phyloP scores from a whole-genome alignment of 2,113 vertebrate species.

The Struthidea cinerea region DNA sequence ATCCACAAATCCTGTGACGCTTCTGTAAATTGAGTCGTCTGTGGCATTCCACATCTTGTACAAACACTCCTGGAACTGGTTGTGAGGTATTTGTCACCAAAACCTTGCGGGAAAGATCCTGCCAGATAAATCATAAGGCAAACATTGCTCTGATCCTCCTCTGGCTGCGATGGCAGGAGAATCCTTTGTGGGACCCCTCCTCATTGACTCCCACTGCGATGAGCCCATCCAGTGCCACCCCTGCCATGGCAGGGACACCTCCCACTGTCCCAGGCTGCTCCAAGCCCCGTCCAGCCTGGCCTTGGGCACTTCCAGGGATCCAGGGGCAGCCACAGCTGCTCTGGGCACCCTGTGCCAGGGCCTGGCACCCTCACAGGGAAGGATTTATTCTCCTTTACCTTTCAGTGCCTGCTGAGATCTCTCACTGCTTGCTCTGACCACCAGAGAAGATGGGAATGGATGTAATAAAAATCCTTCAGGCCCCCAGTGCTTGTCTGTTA shows the following conservation, averaged over 20 bases:
- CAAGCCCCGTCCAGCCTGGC: not conserved
- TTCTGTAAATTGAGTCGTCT: not conserved
- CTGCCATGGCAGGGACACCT: not conserved
- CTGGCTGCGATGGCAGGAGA: not conserved
- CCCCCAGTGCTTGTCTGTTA: not conserved
- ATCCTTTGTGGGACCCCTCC: not conserved
- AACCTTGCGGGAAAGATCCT: not conserved
- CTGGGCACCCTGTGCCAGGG: not conserved
- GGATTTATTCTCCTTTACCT: not conserved
- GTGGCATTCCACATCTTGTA: not conserved
- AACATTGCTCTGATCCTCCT: not conserved
- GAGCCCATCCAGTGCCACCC: accelerated
- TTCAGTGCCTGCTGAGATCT: not conserved
- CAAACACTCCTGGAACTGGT: not conserved
- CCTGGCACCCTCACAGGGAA: not conserved
- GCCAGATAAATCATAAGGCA: not conserved
- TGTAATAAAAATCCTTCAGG: not conserved
- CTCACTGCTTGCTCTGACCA: not conserved
- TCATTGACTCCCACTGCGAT: not conserved
- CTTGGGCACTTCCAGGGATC: not conserved
- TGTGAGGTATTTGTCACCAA: not conserved
- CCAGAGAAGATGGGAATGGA: not conserved
- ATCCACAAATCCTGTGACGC: not conserved
- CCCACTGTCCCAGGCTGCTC: not conserved
- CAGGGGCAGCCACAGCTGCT: not conserved